These are phyloP conservation scores for Cyprinodon tularosa DNA, from an alignment of 2,113 vertebrate genomes.

Conservation along the genomic window DNA sequence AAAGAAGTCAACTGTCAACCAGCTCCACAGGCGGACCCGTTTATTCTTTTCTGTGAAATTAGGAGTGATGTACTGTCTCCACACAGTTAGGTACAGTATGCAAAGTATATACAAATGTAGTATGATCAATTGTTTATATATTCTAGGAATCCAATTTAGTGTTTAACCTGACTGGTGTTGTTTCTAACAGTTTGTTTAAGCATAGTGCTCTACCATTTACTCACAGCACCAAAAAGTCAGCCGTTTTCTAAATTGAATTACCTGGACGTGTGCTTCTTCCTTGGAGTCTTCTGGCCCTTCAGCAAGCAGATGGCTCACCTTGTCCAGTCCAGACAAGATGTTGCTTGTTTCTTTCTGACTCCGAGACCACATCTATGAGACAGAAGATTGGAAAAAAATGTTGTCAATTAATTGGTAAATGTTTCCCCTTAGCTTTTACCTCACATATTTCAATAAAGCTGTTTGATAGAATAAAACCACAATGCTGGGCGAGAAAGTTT, in stretches of 20 bases:
- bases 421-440: background rate
- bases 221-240: background rate
- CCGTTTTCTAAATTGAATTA: conserved; percentile 47
- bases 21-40: too few relatives aligned
- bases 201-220: background rate
- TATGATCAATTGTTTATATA: too few relatives aligned
- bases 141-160: too few relatives aligned
- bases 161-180: too few relatives aligned
- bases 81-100: too few relatives aligned
- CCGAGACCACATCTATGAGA: conserved; percentile 52
- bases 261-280: conserved; percentile 80
- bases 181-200: background rate
- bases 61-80: too few relatives aligned
- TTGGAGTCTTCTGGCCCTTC: conserved; percentile 72
- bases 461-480: background rate
- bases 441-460: background rate
- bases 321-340: conserved; percentile 73
- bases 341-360: conserved; percentile 79
- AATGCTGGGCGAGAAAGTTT: background rate
- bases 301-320: conserved; percentile 74
- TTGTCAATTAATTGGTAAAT: background rate
- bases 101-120: too few relatives aligned
- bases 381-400: background rate
- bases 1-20: too few relatives aligned
- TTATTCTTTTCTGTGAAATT: too few relatives aligned